Percentiles rank a stretch among this genome's conserved stretches.
These are phyloP conservation scores for Macrotrachela quadricornifera DNA, from an alignment of 1,140 invertebrate genomes.

Conservation along the genomic window DNA sequence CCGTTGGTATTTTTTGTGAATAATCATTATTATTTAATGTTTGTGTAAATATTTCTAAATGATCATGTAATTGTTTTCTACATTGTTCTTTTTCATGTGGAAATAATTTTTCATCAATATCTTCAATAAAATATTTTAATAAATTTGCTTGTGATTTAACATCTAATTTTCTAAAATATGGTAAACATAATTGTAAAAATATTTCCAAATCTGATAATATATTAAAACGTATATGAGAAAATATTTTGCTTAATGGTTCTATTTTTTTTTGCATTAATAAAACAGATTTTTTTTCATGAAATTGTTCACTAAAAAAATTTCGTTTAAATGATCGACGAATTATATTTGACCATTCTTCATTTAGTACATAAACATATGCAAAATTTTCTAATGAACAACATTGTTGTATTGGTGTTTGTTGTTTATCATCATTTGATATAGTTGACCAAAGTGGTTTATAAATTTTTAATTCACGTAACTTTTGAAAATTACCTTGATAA, in stretches of 20 bases:
- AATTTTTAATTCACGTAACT: constrained; percentile 1
- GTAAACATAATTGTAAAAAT: constrained; percentile 4
- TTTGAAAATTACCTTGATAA: not conserved
- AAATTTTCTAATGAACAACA: too few species aligned
- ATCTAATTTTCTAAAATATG: not conserved
- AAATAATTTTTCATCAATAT: constrained; percentile 4
- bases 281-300: not conserved
- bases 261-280: not conserved
- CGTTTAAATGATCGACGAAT: constrained; percentile 3
- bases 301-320: not conserved
- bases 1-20: too few species aligned
- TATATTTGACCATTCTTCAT: not conserved
- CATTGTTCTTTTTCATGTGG: constrained; percentile 8
- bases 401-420: not conserved
- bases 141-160: constrained; percentile 5
- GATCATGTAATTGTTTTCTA: constrained; percentile 1
- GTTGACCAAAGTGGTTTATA: not conserved
- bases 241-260: constrained; percentile 1
- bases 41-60: not conserved
- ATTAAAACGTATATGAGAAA: not conserved
- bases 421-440: too few species aligned
- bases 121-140: constrained; percentile 4
- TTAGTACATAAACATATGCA: not conserved
- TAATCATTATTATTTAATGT: too few species aligned
- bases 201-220: constrained; percentile 2